Conservation (phyloP, 2,888 invertebrate species). For the Heliconius sara region DNA sequence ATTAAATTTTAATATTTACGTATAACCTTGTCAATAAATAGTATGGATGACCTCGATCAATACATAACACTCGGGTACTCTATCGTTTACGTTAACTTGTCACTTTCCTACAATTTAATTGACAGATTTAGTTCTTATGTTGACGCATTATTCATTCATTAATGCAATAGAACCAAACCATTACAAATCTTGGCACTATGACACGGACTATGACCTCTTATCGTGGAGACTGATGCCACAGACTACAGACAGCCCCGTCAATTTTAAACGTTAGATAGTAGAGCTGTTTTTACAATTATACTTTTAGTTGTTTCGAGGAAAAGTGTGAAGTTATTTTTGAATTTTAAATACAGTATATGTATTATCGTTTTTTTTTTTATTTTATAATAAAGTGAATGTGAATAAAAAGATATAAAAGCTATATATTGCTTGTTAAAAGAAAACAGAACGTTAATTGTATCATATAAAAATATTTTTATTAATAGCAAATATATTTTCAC, state of each 20-base stretch:
- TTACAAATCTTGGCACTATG: slow-evolving; percentile 33
- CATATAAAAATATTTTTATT: too few relatives aligned
- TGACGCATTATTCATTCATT: slow-evolving; percentile 31
- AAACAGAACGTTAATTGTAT: too few relatives aligned
- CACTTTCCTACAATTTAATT: slow-evolving; percentile 2
- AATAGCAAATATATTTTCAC: too few relatives aligned
- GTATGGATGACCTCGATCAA: background rate
- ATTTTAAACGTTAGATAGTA: background rate
- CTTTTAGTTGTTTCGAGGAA: background rate
- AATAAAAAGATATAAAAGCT: too few relatives aligned
- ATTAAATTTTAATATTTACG: background rate
- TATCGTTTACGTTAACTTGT: background rate
- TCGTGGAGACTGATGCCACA: slow-evolving; percentile 11
- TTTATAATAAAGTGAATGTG: too few relatives aligned
- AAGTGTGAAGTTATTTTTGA: too few relatives aligned
- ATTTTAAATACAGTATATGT: too few relatives aligned
- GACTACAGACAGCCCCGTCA: background rate
- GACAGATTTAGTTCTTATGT: background rate
- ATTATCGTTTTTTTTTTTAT: too few relatives aligned
- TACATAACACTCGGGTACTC: background rate
- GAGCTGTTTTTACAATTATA: background rate
- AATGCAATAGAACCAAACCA: slow-evolving; percentile 31
- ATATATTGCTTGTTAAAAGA: too few relatives aligned
- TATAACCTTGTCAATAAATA: background rate
- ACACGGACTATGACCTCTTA: slow-evolving; percentile 22